Conservation (phyloP, 30 jellyfish, hydroid and myxozoan genomes). For the Cassiopea xamachana region DNA sequence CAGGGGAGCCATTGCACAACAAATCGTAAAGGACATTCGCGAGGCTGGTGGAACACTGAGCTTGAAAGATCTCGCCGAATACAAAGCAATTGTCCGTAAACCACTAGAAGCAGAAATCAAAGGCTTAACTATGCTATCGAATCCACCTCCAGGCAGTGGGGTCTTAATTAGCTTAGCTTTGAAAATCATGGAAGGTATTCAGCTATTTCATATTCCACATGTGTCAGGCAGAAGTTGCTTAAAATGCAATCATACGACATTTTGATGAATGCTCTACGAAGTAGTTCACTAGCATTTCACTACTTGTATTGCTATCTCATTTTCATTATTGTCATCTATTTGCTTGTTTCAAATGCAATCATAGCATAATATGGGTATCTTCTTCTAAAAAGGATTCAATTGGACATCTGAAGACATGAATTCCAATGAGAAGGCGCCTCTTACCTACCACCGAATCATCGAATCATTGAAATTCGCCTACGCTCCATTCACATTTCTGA, state of each 20-base stretch:
- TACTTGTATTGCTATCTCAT: too few relatives aligned
- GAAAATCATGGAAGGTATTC: conserved; percentile 92
- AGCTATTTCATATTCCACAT: background rate
- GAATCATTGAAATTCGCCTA: conserved; percentile 98
- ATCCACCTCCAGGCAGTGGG: conserved; percentile 99
- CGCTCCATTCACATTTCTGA: conserved; percentile 94
- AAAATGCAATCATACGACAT: too few relatives aligned
- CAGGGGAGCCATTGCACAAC: conserved; percentile 97
- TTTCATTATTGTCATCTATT: too few relatives aligned
- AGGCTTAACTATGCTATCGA: conserved; percentile 78
- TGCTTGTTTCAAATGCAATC: too few relatives aligned
- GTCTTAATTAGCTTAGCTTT: conserved; percentile 81
- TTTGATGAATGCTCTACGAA: too few relatives aligned
- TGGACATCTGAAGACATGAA: conserved; percentile 82
- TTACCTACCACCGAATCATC: conserved; percentile 84
- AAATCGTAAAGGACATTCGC: conserved; percentile 90
- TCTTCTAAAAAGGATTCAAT: conserved; percentile 54
- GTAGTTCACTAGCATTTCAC: too few relatives aligned
- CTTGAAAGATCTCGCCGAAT: conserved; percentile 83
- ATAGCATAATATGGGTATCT: background rate
- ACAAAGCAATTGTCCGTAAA: conserved; percentile 82
- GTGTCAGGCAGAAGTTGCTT: background rate
- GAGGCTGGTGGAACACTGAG: conserved; percentile 98
- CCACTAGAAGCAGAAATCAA: conserved; percentile 83
- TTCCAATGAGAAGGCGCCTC: conserved; percentile 79